Conservation (phyloP, 2,888 invertebrate species). For the Malthinus flaveolus region DNA sequence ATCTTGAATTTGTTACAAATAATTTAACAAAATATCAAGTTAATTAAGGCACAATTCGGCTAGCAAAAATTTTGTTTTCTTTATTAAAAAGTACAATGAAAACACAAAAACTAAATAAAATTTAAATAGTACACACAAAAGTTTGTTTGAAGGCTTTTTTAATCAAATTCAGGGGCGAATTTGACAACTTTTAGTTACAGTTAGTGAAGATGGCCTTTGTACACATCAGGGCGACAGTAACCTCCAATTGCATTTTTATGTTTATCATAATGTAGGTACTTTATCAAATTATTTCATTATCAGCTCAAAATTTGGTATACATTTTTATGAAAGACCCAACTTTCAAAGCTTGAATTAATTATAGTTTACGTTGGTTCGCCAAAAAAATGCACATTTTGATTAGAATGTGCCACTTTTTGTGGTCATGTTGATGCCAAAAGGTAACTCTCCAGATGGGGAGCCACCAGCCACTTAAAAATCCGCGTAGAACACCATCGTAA, state of each 20-base stretch:
- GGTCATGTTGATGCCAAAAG: too few species aligned
- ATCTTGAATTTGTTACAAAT: not conserved
- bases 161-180: not conserved
- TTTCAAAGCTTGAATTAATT: too few species aligned
- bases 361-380: too few species aligned
- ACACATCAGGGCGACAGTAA: not conserved
- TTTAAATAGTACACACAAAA: too few species aligned
- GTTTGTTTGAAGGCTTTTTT: too few species aligned
- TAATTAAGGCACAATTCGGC: slow-evolving; percentile 9
- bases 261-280: not conserved
- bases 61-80: not conserved
- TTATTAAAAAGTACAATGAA: not conserved
- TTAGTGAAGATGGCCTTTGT: not conserved
- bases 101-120: too few species aligned
- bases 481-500: too few species aligned
- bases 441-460: too few species aligned
- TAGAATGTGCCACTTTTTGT: too few species aligned
- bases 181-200: not conserved
- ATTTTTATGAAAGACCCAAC: too few species aligned
- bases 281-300: not conserved
- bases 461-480: too few species aligned
- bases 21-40: slow-evolving; percentile 1
- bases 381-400: too few species aligned
- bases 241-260: not conserved
- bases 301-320: not conserved